Evolutionary conservation across 2,888 invertebrate species (phyloP).

Genomic region (Tanypteryx hageni): DNA sequence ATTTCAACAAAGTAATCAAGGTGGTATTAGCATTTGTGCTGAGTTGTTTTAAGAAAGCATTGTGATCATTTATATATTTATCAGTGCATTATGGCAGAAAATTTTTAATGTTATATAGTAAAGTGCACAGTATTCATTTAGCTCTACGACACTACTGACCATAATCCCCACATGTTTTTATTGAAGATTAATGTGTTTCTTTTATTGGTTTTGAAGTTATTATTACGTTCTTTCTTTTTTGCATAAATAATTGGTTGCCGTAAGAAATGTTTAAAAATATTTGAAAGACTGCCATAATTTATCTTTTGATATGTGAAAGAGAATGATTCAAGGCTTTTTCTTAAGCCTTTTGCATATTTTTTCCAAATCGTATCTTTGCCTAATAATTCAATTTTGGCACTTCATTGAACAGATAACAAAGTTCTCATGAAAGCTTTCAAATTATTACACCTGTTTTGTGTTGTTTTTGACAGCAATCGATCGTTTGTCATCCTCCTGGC

Average conservation of each 20-base stretch:
- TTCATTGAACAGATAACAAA: not conserved
- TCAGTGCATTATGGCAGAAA: no score
- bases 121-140: not conserved
- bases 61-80: no score
- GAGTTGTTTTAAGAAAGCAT: no score
- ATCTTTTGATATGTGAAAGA: no score
- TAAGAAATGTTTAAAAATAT: no score
- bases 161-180: no score
- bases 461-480: not conserved
- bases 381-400: not conserved
- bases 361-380: not conserved
- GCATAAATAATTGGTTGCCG: no score
- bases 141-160: no score
- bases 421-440: not conserved
- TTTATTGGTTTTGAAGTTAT: no score
- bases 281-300: no score
- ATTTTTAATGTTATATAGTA: not conserved
- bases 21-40: not conserved
- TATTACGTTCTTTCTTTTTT: no score
- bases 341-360: not conserved
- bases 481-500: slow-evolving; percentile 74
- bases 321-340: not conserved
- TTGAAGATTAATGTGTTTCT: no score
- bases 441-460: not conserved
- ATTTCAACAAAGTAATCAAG: slow-evolving; percentile 1